Evolutionary conservation across 2,888 invertebrate species (phyloP).

Genomic region (Caenorhabditis uteleia): DNA sequence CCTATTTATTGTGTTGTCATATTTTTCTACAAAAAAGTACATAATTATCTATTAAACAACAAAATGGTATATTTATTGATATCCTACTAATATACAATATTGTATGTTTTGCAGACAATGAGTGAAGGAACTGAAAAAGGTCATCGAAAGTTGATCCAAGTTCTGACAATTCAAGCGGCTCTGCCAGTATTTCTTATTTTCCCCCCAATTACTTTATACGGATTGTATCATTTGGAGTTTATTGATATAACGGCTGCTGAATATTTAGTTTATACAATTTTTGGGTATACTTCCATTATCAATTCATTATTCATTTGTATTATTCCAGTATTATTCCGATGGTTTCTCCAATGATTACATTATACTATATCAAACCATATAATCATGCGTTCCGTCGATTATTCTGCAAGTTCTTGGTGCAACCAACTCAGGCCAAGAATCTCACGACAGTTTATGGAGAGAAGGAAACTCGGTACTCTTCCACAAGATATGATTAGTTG

Average conservation of each 20-base stretch:
- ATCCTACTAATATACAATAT: not conserved
- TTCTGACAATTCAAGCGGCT: conserved; percentile 54
- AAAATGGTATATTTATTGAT: conserved; percentile 11
- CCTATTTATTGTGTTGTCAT: conserved; percentile 52
- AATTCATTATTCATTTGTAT: not conserved
- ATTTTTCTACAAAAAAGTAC: conserved; percentile 49
- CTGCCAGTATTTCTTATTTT: conserved; percentile 55
- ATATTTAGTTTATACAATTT: conserved; percentile 54
- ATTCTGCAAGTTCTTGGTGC: conserved; percentile 31
- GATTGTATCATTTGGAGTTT: conserved; percentile 51
- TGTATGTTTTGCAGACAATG: conserved; percentile 34
- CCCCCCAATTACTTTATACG: conserved; percentile 55
- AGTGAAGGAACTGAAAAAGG: conserved; percentile 32
- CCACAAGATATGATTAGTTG: conserved; percentile 20
- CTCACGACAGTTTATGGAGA: conserved; percentile 23
- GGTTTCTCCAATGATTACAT: conserved; percentile 41
- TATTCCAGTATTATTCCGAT: conserved; percentile 46
- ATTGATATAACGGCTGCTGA: conserved; percentile 45
- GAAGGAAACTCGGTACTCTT: conserved; percentile 21
- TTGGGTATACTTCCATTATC: conserved; percentile 28
- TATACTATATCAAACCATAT: conserved; percentile 52
- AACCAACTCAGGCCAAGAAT: conserved; percentile 19
- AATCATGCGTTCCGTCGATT: conserved; percentile 37
- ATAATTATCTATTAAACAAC: conserved; percentile 27
- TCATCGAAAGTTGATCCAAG: conserved; percentile 38